Base-by-base conservation (phyloP, 2,113 vertebrate species). In the Pogona vitticeps region DNA sequence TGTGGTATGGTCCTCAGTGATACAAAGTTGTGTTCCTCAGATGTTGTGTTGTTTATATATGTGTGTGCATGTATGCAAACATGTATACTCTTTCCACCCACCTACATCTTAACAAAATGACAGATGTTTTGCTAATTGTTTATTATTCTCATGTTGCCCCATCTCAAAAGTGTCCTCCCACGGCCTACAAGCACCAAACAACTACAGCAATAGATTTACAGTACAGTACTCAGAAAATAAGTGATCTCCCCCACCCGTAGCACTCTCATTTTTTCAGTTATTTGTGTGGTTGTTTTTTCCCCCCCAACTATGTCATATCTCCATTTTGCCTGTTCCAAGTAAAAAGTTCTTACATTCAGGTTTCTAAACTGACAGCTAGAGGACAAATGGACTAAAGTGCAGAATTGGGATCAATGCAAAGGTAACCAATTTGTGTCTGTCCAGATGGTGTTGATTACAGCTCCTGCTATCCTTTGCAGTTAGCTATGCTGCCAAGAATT, bases 141-240 rank as follows among this genome's bases (percentile, higher is more conserved):
- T 86, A 71, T 72, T 86, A 67, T 65, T 23, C 38, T 40, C 38
- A 46, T 76, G 28, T 59, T 76, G 46, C 31, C 65, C 56, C 76
- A 46, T 72, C 76, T 72, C 40, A 33, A 40, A 85, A 58, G 58
- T 70, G 52, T 72, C 76, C 67, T 86, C 77, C 67, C 67, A 79
- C 63, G 40, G 18, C 67, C 46, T 79, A 65, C 52, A 42, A 56
- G 59, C 52, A 71, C 36, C 71, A 83, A 59, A 70, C 82, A 75
- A 84, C 56, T 75, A 36, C 26, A 61, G 12, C 67, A 26, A 71
- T 4, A 80, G 21, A 78, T 18, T 36, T 36, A 52, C 46, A 52
- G 10, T 23, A 67, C 73, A n/a, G n/a, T n/a, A n/a, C 73, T 46
- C 52, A 31, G 7, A 56, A 46, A 85, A 40, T 23, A 71, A 80